A percentile compares a stretch with the other conserved stretches of the same genome.
phyloP scores from a whole-genome alignment of 1,140 invertebrate genomes.

The Drosophila chauvacae region DNA sequence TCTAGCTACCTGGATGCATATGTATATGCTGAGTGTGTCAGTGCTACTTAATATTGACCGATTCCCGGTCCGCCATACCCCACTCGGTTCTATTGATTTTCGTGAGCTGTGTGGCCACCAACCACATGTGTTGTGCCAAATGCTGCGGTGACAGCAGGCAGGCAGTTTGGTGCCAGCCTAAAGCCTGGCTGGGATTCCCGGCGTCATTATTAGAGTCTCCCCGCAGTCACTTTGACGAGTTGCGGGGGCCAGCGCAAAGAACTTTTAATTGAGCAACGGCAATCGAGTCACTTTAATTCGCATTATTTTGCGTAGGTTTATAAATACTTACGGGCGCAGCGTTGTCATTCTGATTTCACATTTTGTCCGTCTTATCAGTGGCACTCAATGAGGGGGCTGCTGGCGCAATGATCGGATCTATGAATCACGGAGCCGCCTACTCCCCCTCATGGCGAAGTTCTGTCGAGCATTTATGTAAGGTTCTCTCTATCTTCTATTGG shows the following conservation, averaged over 20 bases:
- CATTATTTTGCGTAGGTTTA: constrained; percentile 36
- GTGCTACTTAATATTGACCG: constrained; percentile 23
- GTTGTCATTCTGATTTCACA: constrained; percentile 28
- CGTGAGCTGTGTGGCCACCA: constrained; percentile 3
- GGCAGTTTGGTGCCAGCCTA: constrained; percentile 59
- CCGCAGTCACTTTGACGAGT: constrained; percentile 47
- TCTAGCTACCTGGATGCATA: neutral
- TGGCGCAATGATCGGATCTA: constrained; percentile 10
- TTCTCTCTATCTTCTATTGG: constrained; percentile 6
- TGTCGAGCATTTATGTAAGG: constrained; percentile 19
- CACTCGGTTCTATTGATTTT: constrained; percentile 37
- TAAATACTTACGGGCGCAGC: constrained; percentile 18
- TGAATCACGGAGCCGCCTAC: constrained; percentile 15
- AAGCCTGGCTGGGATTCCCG: constrained; percentile 70
- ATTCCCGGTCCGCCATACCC: constrained; percentile 13
- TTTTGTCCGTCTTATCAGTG: constrained; percentile 31
- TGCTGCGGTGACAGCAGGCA: constrained; percentile 46
- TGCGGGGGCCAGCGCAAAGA: constrained; percentile 31
- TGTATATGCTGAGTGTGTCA: neutral
- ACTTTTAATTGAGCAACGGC: constrained; percentile 40
- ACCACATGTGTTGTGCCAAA: constrained; percentile 35
- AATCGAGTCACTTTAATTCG: constrained; percentile 45
- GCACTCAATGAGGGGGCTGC: constrained; percentile 7
- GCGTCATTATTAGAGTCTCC: constrained; percentile 56
- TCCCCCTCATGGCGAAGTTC: neutral